These are phyloP conservation scores for Chrysolina americana DNA, from an alignment of 2,888 invertebrate species.

Conservation along the genomic window DNA sequence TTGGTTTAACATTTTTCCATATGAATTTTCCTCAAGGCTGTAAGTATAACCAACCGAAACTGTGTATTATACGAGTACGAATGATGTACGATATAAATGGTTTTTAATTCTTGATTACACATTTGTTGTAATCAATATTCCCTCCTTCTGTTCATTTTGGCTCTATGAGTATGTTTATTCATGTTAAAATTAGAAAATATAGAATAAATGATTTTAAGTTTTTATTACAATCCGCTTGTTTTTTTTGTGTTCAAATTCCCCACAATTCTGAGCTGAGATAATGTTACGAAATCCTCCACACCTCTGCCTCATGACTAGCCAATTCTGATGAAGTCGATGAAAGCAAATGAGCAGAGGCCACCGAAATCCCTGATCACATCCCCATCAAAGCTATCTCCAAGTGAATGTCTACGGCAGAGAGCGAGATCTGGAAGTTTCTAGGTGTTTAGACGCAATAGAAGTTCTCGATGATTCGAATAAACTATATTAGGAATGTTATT, in stretches of 20 bases:
- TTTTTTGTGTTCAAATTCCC: slow-evolving; percentile 31
- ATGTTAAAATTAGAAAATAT: slow-evolving; percentile 64
- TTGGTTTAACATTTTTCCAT: no score
- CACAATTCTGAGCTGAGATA: background rate
- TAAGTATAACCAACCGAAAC: slow-evolving; percentile 34
- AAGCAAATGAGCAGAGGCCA: no score
- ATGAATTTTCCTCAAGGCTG: slow-evolving; percentile 19
- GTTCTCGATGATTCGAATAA: no score
- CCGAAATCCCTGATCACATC: no score
- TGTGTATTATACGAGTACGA: slow-evolving; percentile 51
- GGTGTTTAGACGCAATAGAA: no score
- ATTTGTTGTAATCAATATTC: slow-evolving; percentile 55
- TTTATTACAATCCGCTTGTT: slow-evolving; percentile 59
- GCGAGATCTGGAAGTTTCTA: no score
- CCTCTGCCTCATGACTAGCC: no score
- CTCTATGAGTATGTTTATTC: slow-evolving; percentile 64
- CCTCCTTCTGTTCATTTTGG: slow-evolving; percentile 52
- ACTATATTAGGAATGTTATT: no score
- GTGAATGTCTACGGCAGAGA: no score
- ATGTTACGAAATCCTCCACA: background rate
- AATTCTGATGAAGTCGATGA: no score
- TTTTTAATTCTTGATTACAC: slow-evolving; percentile 56
- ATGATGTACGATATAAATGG: slow-evolving; percentile 52
- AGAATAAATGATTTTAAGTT: slow-evolving; percentile 66
- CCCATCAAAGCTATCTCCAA: no score